A percentile compares a stretch with the other conserved stretches of the same genome.
Evolutionary conservation across 2,888 invertebrate genomes (phyloP).

Genomic region (Carabus problematicus): DNA sequence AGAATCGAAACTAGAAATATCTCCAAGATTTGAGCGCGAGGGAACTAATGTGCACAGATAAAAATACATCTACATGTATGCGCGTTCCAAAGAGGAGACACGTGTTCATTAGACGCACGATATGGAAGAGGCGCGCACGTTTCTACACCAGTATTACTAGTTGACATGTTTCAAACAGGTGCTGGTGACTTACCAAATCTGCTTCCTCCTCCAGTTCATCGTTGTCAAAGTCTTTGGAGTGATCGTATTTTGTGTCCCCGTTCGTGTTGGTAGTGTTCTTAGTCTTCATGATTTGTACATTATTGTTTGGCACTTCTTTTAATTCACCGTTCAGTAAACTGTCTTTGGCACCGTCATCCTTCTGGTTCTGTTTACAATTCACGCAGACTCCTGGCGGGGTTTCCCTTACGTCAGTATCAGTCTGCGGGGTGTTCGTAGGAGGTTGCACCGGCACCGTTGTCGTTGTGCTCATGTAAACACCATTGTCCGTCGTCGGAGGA

Average conservation of each 20-base stretch:
- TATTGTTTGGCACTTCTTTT: slow-evolving; percentile 35
- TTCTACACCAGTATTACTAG: background rate
- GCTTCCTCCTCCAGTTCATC: slow-evolving; percentile 29
- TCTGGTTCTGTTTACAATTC: slow-evolving; percentile 38
- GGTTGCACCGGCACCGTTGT: slow-evolving; percentile 9
- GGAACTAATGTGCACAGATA: slow-evolving; percentile 4
- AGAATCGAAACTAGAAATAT: slow-evolving; percentile 4
- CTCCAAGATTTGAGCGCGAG: background rate
- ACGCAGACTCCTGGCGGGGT: slow-evolving; percentile 17
- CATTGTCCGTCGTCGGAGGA: slow-evolving; percentile 48
- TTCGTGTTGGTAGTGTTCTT: slow-evolving; percentile 10
- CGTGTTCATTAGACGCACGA: too few relatives aligned
- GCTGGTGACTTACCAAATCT: slow-evolving; percentile 34
- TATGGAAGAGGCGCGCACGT: background rate
- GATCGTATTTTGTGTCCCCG: slow-evolving; percentile 16
- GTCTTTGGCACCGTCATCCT: slow-evolving; percentile 27
- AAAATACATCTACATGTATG: slow-evolving; percentile 1
- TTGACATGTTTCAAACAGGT: slow-evolving; percentile 10
- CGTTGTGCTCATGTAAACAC: slow-evolving; percentile 46
- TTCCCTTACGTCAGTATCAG: background rate
- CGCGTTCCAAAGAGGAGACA: slow-evolving; percentile 3
- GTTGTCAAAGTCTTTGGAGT: slow-evolving; percentile 22
- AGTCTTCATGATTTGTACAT: slow-evolving; percentile 23
- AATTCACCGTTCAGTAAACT: slow-evolving; percentile 20
- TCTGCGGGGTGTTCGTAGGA: background rate